Percentiles rank a stretch among this genome's conserved stretches.
Evolutionary conservation across 2,113 vertebrate genomes (phyloP).

Genomic region (rabbit (Oryctolagus cuniculus)): DNA sequence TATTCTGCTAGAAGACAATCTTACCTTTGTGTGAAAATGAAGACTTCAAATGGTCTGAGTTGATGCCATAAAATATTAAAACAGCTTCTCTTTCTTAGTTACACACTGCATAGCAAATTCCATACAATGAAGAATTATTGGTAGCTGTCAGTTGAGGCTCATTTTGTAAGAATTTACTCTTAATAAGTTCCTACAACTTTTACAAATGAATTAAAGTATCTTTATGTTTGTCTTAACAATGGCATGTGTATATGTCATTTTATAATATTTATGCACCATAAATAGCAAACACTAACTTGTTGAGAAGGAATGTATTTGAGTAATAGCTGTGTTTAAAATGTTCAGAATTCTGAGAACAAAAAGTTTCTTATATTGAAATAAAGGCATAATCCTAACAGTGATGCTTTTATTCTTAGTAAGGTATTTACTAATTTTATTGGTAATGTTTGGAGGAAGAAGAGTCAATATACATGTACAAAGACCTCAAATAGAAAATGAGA

Average conservation of each 20-base stretch:
- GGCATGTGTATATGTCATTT: too few relatives aligned
- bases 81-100: not conserved
- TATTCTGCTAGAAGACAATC: not conserved
- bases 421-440: not conserved
- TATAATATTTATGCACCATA: too few relatives aligned
- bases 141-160: not conserved
- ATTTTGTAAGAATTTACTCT: not conserved
- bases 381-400: not conserved
- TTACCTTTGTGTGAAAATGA: not conserved
- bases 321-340: not conserved
- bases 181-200: not conserved
- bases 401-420: not conserved
- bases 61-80: not conserved
- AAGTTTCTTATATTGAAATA: conserved; percentile 32
- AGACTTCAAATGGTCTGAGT: not conserved
- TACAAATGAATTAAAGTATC: not conserved
- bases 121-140: not conserved
- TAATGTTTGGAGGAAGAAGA: not conserved
- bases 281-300: not conserved
- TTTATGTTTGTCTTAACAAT: not conserved
- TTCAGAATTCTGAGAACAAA: conserved; percentile 11
- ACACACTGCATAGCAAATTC: not conserved
- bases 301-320: not conserved
- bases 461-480: not conserved
- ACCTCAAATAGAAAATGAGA: conserved; percentile 28